Evolutionary conservation across 2,888 invertebrate genomes (phyloP), one percentile per base, ranked within the genome.

Genomic region (Aphodius sticticus): DNA sequence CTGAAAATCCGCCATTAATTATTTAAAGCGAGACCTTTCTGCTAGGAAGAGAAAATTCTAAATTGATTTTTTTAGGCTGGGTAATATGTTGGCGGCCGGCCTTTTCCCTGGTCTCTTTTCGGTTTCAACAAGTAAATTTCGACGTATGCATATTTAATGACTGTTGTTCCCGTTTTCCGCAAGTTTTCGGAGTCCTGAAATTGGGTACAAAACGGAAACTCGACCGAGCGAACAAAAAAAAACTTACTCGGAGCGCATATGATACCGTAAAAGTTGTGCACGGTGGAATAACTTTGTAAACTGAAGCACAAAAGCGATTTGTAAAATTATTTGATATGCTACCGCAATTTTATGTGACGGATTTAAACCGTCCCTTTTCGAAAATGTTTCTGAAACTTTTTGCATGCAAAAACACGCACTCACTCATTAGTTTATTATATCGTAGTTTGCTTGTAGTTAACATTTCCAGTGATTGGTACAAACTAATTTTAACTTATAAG

Each of bases 141-240:
- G n/a, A 36, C 74, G 26, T 26, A 74, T 74, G 74, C 16, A 74
- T 74, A 26, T 74, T 74, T 74, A 15, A 74, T 35, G 74, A 70
- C 70, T 81, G 82, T 81, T 53, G 53, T 53, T 53, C 53, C 53
- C 53, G 53, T 53, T 53, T 53, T 53, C 53, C 53, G 53, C 53
- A 53, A 53, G 53, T 53, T 53, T 53, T 53, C 53, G 53, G 53
- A 53, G 53, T 5, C 53, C 53, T 53, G 53, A 53, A 53, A 53
- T 53, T 53, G 53, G 53, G 53, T 53, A 53, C 53, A 53, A 7
- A 53, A 53, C 53, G 53, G 26, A 53, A 53, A 53, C 53, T 53
- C 53, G 53, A 53, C 53, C 53, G 53, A 7, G 53, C 53, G 9
- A 53, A 53, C 53, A 53, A 53, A 53, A 26, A n/a, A 26, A 53